phyloP scores from a whole-genome alignment of 2,113 vertebrate genomes.

The Heterotilapia buettikoferi region DNA sequence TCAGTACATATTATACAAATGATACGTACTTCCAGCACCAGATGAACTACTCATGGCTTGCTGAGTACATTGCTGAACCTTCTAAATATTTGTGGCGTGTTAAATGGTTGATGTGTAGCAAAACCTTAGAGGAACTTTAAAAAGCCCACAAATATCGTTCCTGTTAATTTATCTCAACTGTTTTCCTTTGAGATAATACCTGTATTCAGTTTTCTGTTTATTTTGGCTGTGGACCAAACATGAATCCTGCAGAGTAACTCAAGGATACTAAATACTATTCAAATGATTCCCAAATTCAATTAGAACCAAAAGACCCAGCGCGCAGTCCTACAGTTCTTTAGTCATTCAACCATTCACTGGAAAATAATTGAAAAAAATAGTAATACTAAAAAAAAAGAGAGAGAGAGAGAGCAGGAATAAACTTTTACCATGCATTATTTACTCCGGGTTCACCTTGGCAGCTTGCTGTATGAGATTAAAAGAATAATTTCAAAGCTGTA shows the following conservation, averaged over 20 bases:
- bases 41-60: background rate
- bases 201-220: background rate
- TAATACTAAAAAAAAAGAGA: background rate
- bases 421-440: slow-evolving; percentile 62
- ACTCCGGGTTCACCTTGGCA: slow-evolving; percentile 69
- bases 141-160: background rate
- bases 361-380: slow-evolving; percentile 9
- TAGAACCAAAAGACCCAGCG: background rate
- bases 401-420: slow-evolving; percentile 17
- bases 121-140: background rate
- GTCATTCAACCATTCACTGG: background rate
- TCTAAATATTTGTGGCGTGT: background rate
- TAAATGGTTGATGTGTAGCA: background rate
- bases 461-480: slow-evolving; percentile 62
- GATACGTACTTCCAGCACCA: background rate
- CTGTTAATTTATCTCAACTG: background rate
- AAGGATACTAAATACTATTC: background rate
- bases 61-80: background rate
- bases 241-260: background rate
- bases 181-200: background rate
- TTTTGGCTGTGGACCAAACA: background rate
- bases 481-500: slow-evolving; percentile 71
- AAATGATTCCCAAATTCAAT: slow-evolving; percentile 24
- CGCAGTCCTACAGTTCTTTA: background rate
- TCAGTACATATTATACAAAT: background rate